These are phyloP conservation scores for Isoperla grammatica DNA, from an alignment of 2,888 invertebrate genomes.

Conservation along the genomic window DNA sequence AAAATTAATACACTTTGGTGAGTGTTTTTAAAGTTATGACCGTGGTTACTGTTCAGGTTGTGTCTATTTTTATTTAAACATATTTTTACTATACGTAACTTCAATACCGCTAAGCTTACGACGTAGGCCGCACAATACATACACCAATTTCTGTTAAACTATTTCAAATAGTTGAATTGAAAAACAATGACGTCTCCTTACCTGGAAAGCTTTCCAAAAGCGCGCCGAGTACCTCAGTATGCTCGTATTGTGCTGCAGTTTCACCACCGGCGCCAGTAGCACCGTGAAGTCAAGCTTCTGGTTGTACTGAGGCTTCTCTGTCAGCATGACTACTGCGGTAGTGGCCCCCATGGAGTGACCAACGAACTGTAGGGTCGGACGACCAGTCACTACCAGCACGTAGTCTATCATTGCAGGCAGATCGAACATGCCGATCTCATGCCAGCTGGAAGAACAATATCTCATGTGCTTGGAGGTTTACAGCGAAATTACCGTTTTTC, in stretches of 20 bases:
- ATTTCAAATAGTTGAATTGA: too few species aligned
- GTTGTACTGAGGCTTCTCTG: conserved; percentile 34
- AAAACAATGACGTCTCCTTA: too few species aligned
- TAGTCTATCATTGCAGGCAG: conserved; percentile 50
- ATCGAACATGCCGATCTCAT: conserved; percentile 51
- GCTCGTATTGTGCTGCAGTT: conserved; percentile 25
- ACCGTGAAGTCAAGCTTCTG: conserved; percentile 33
- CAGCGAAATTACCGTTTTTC: too few species aligned
- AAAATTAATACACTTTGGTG: too few species aligned
- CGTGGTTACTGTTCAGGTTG: too few species aligned
- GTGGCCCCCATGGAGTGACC: conserved; percentile 50
- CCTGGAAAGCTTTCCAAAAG: conserved; percentile 27
- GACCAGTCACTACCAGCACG: conserved; percentile 42
- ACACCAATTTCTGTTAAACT: background rate
- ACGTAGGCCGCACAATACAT: too few species aligned
- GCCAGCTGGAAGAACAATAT: conserved; percentile 42
- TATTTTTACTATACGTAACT: too few species aligned
- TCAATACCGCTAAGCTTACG: too few species aligned
- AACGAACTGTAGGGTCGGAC: conserved; percentile 44
- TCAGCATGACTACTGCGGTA: conserved; percentile 33
- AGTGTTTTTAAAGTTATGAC: too few species aligned
- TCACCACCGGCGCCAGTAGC: conserved; percentile 36
- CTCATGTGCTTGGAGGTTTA: too few species aligned
- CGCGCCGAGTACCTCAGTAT: conserved; percentile 25
- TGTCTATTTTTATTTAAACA: too few species aligned